phyloP scores from a whole-genome alignment of 2,888 invertebrate species.

The Thymelicus sylvestris region DNA sequence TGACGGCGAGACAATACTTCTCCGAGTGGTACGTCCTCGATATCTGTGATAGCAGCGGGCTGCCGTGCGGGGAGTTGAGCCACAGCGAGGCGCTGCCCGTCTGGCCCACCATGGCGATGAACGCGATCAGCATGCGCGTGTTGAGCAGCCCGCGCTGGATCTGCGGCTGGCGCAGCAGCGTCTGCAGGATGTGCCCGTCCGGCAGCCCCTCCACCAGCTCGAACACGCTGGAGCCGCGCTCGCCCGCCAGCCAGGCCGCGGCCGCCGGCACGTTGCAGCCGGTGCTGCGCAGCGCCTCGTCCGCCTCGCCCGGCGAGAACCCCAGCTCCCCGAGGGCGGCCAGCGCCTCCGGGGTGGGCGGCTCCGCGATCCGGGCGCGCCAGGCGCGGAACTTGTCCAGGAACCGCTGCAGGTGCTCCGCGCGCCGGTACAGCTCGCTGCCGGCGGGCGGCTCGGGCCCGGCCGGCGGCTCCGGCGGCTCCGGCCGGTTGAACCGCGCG shows the following conservation, averaged over 20 bases:
- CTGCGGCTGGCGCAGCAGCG: slow-evolving; percentile 73
- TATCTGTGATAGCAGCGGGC: slow-evolving; percentile 74
- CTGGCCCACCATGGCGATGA: slow-evolving; percentile 78
- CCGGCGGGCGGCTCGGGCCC: slow-evolving; percentile 41
- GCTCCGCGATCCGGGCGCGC: slow-evolving; percentile 64
- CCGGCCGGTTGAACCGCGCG: slow-evolving; percentile 53
- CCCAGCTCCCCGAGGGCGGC: slow-evolving; percentile 67
- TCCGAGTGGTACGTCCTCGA: slow-evolving; percentile 79
- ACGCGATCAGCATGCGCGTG: slow-evolving; percentile 75
- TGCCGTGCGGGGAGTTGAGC: slow-evolving; percentile 78
- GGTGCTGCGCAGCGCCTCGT: slow-evolving; percentile 64
- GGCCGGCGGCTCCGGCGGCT: slow-evolving; percentile 39
- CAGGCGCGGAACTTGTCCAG: slow-evolving; percentile 73
- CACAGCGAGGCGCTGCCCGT: slow-evolving; percentile 73
- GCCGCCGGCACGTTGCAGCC: slow-evolving; percentile 77
- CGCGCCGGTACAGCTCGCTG: slow-evolving; percentile 59
- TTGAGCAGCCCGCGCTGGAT: slow-evolving; percentile 75
- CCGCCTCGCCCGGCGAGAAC: slow-evolving; percentile 64
- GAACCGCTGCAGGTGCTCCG: slow-evolving; percentile 70
- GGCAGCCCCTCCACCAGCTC: slow-evolving; percentile 74
- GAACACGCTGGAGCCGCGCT: slow-evolving; percentile 74
- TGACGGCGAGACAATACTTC: slow-evolving; percentile 78
- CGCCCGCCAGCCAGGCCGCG: slow-evolving; percentile 74
- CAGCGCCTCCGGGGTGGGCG: slow-evolving; percentile 65
- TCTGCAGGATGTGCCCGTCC: slow-evolving; percentile 69